Conservation (phyloP, 2,113 vertebrate species). For the Toxotes jaculatrix region DNA sequence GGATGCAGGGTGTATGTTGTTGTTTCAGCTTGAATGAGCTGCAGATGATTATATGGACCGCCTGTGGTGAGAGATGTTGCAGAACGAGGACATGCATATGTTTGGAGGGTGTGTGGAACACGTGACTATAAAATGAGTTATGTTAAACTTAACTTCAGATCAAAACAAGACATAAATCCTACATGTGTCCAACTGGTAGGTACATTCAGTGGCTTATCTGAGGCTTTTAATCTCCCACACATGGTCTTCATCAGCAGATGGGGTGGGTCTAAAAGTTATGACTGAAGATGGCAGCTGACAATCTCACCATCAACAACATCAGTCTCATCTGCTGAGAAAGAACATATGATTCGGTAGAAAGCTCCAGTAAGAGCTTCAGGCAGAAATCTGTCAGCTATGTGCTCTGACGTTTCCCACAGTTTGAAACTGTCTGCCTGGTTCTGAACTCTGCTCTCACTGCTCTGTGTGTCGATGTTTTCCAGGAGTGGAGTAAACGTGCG, state of each 20-base stretch:
- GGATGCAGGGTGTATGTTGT: not conserved
- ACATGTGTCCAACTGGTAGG: too few relatives aligned
- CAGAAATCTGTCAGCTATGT: not conserved
- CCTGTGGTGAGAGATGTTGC: slow-evolving; percentile 1
- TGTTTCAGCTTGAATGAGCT: slow-evolving; percentile 14
- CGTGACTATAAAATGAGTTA: not conserved
- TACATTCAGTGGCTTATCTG: not conserved
- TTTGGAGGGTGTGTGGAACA: not conserved
- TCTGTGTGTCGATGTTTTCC: not conserved
- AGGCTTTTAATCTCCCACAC: not conserved
- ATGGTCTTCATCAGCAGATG: not conserved
- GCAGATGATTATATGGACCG: not conserved
- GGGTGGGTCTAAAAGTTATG: not conserved
- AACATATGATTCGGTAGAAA: not conserved
- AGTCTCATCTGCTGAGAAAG: not conserved
- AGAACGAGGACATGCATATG: not conserved
- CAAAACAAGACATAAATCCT: too few relatives aligned
- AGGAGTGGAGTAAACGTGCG: slow-evolving; percentile 83
- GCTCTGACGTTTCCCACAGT: not conserved
- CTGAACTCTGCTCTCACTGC: not conserved
- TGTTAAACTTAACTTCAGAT: too few relatives aligned
- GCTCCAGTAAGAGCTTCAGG: not conserved
- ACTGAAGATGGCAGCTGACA: too few relatives aligned
- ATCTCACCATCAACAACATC: too few relatives aligned
- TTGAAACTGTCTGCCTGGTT: not conserved